Conservation (phyloP, 2,113 vertebrate genomes). For the Serilophus lunatus region DNA sequence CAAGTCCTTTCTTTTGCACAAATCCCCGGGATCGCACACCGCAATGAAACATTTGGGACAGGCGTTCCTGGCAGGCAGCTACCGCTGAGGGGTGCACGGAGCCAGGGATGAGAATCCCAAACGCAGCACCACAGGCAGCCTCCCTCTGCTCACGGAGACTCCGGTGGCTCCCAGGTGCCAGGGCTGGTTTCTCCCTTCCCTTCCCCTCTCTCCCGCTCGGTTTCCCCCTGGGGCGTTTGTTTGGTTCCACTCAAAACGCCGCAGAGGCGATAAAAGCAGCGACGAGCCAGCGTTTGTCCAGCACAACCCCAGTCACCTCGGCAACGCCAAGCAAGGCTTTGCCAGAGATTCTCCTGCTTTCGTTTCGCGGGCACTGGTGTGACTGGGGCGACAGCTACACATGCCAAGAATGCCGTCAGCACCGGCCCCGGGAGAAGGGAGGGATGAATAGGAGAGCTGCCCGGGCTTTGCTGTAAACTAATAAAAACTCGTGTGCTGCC, state of each 20-base stretch:
- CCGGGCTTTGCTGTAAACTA: background rate
- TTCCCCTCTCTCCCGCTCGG: background rate
- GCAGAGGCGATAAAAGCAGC: background rate
- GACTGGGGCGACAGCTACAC: background rate
- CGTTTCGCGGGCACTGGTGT: background rate
- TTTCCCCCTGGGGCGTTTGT: background rate
- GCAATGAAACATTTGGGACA: background rate
- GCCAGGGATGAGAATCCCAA: background rate
- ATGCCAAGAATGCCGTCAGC: background rate
- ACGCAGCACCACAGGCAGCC: background rate
- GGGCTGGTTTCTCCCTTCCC: background rate
- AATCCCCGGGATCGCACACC: accelerated
- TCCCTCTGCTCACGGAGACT: background rate
- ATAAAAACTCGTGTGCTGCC: background rate
- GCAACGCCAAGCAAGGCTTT: constrained; percentile 16
- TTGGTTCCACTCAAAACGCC: background rate
- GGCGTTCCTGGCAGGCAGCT: background rate
- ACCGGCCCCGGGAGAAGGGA: background rate
- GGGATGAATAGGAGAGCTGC: background rate
- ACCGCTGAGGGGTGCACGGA: background rate
- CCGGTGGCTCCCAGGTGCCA: background rate
- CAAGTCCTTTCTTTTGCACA: background rate
- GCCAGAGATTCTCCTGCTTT: background rate
- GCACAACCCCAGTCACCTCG: constrained; percentile 1
- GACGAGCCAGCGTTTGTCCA: background rate